Evolutionary conservation across 2,888 invertebrate genomes (phyloP).

Genomic region (Athalia cordata): DNA sequence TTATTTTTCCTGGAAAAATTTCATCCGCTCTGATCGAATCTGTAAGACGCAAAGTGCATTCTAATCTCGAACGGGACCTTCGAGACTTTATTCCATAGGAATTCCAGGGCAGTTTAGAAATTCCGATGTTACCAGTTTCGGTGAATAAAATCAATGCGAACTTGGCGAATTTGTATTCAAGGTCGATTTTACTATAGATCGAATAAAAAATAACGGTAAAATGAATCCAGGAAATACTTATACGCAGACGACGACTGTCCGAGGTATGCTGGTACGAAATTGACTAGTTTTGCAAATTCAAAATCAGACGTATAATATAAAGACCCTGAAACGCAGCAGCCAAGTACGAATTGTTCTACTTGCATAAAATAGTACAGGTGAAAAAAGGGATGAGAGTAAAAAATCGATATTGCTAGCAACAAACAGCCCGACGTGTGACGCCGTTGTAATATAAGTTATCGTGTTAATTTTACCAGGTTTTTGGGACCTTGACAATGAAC

Average conservation of each 20-base stretch:
- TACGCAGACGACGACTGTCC: not conserved
- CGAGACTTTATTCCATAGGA: not conserved
- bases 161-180: not conserved
- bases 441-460: not conserved
- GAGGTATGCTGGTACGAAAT: not conserved
- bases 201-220: conserved; percentile 16
- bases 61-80: too few species aligned
- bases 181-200: not conserved
- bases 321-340: too few species aligned
- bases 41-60: not conserved
- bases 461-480: not conserved
- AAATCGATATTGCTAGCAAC: not conserved
- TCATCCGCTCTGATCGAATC: not conserved
- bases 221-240: not conserved
- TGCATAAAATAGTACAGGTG: too few species aligned
- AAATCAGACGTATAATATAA: too few species aligned
- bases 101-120: not conserved
- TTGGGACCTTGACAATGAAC: not conserved
- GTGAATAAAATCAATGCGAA: not conserved
- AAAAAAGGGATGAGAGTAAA: too few species aligned
- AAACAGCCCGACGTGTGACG: not conserved
- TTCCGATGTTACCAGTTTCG: not conserved
- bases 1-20: too few species aligned
- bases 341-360: too few species aligned
- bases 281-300: not conserved